Conservation (phyloP, 2,113 vertebrate species). For the Podiceps cristatus region DNA sequence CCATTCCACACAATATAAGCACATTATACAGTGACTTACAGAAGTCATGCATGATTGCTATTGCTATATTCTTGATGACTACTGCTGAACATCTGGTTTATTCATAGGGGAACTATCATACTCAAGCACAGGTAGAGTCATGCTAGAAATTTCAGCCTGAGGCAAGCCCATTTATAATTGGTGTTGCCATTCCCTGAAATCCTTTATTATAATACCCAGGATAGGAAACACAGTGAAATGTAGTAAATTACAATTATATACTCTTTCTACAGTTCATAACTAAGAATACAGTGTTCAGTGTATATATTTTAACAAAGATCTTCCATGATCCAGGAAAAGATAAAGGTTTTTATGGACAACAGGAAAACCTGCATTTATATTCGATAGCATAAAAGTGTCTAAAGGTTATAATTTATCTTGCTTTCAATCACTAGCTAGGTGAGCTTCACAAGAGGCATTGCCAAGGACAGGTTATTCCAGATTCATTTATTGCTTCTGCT, state of each 20-base stretch:
- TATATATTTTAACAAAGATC: background rate
- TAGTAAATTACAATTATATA: background rate
- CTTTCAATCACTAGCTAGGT: background rate
- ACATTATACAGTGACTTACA: background rate
- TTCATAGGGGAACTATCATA: background rate
- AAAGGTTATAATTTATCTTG: constrained; percentile 22
- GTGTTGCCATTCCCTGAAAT: background rate
- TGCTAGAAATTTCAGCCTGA: background rate
- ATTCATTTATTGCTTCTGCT: background rate
- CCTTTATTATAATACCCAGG: background rate
- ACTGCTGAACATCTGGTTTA: constrained; percentile 33
- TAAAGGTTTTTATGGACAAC: background rate
- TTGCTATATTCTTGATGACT: background rate
- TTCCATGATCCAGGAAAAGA: background rate
- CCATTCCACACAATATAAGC: background rate
- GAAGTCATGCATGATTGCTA: background rate
- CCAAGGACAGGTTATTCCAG: background rate
- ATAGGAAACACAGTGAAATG: background rate
- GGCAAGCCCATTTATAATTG: background rate
- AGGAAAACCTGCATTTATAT: background rate
- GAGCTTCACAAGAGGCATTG: background rate
- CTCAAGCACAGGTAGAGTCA: background rate
- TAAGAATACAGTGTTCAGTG: background rate
- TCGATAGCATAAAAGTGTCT: background rate
- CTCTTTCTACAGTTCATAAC: background rate